A percentile compares a stretch with the other conserved stretches of the same genome.
These are phyloP conservation scores for Rhinolophus sinicus DNA, from an alignment of 2,113 vertebrate genomes.

Conservation along the genomic window DNA sequence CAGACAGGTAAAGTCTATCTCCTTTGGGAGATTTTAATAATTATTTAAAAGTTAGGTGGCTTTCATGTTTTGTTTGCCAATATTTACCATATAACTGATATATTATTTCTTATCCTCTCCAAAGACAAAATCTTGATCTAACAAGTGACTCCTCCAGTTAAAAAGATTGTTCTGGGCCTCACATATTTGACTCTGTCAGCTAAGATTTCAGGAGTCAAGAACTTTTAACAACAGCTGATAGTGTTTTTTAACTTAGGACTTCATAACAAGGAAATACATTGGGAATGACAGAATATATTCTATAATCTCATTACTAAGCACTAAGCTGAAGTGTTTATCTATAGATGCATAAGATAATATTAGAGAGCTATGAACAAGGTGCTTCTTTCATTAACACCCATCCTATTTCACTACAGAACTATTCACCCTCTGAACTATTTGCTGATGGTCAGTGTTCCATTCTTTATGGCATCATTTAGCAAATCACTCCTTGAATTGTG, in stretches of 20 bases:
- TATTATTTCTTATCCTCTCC: background rate
- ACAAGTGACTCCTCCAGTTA: background rate
- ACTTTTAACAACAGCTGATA: background rate
- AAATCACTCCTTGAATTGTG: slow-evolving; percentile 5
- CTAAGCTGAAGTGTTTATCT: slow-evolving; percentile 31
- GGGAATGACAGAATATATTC: slow-evolving; percentile 28
- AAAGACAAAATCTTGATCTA: background rate
- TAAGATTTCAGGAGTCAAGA: background rate
- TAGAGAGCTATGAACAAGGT: background rate
- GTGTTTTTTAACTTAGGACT: background rate
- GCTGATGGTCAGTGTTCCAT: background rate
- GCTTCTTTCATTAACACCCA: background rate
- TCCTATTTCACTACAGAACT: background rate
- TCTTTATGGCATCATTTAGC: background rate
- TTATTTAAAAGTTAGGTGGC: slow-evolving; percentile 8
- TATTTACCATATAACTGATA: background rate
- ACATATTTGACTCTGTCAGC: background rate
- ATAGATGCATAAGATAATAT: background rate
- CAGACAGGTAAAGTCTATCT: background rate
- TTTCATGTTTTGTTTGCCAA: background rate
- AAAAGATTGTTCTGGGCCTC: background rate
- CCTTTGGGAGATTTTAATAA: background rate
- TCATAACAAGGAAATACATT: background rate
- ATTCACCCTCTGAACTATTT: background rate
- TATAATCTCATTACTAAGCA: background rate